Conservation (phyloP, 2,888 invertebrate genomes). For the Blastobasis adustella region DNA sequence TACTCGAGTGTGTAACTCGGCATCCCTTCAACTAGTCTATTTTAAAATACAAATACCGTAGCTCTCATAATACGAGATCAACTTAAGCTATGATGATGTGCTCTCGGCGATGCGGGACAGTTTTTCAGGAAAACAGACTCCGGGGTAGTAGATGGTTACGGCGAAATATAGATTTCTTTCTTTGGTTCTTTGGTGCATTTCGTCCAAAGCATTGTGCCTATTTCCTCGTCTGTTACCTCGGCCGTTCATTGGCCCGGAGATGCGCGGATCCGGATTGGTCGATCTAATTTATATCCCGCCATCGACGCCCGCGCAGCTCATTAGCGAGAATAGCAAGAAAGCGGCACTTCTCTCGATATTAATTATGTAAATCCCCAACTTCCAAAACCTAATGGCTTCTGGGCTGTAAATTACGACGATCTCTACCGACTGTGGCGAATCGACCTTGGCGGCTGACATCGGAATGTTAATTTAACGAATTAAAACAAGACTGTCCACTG, state of each 20-base stretch:
- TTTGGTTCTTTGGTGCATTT: too few relatives aligned
- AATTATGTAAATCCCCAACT: slow-evolving; percentile 29
- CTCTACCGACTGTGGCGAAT: slow-evolving; percentile 14
- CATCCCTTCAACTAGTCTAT: too few relatives aligned
- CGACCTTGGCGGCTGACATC: slow-evolving; percentile 18
- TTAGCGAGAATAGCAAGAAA: slow-evolving; percentile 16
- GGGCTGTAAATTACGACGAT: slow-evolving; percentile 15
- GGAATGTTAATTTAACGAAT: slow-evolving; percentile 18
- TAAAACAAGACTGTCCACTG: slow-evolving; percentile 10
- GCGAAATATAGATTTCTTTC: too few relatives aligned
- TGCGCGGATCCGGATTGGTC: slow-evolving; percentile 12
- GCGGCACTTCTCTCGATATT: slow-evolving; percentile 24
- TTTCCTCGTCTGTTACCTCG: neutral
- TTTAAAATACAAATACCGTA: too few relatives aligned
- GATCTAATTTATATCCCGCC: slow-evolving; percentile 14
- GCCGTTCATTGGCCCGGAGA: neutral
- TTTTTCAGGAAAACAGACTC: too few relatives aligned
- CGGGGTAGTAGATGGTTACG: too few relatives aligned
- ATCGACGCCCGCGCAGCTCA: slow-evolving; percentile 9
- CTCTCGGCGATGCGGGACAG: too few relatives aligned
- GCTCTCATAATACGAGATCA: too few relatives aligned
- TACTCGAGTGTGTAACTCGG: too few relatives aligned
- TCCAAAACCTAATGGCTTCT: slow-evolving; percentile 18
- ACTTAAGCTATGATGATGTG: too few relatives aligned
- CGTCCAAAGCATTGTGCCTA: neutral